Evolutionary conservation across 2,888 invertebrate species (phyloP).

Genomic region (Tortricodes alternella): DNA sequence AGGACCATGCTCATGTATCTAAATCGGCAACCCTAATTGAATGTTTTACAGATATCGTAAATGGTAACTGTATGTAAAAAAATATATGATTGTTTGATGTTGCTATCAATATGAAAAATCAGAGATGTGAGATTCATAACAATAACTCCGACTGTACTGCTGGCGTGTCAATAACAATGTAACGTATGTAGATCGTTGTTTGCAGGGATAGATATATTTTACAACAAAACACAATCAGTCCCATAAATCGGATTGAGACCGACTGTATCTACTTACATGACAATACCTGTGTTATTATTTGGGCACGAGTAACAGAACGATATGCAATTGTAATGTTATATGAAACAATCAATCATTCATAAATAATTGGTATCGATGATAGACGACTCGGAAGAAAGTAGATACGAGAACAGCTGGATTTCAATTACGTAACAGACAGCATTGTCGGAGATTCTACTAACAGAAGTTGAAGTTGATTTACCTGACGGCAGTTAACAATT

Average conservation of each 20-base stretch:
- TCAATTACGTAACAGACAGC: slow-evolving; percentile 10
- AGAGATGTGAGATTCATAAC: slow-evolving; percentile 10
- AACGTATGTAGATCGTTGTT: slow-evolving; percentile 21
- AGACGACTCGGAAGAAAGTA: not conserved
- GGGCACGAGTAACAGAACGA: not conserved
- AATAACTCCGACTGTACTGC: slow-evolving; percentile 18
- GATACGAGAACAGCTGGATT: slow-evolving; percentile 1
- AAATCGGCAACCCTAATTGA: slow-evolving; percentile 23
- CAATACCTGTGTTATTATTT: not conserved
- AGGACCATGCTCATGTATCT: slow-evolving; percentile 12
- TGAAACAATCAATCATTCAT: not conserved
- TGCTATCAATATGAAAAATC: slow-evolving; percentile 10
- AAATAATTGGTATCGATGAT: too few relatives aligned
- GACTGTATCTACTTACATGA: not conserved
- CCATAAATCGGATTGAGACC: slow-evolving; percentile 8
- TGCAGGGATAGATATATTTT: slow-evolving; percentile 11
- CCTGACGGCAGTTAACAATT: not conserved
- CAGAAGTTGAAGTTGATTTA: slow-evolving; percentile 18
- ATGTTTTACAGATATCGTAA: slow-evolving; percentile 24
- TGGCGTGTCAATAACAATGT: slow-evolving; percentile 27
- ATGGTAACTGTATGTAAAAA: not conserved
- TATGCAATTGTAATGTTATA: not conserved
- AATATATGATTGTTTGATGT: not conserved
- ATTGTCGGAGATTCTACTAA: slow-evolving; percentile 18
- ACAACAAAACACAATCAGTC: slow-evolving; percentile 16